A percentile compares a stretch with the other conserved stretches of the same genome.
Conservation (phyloP, 2,888 invertebrate genomes). For the Pandemis corylana region DNA sequence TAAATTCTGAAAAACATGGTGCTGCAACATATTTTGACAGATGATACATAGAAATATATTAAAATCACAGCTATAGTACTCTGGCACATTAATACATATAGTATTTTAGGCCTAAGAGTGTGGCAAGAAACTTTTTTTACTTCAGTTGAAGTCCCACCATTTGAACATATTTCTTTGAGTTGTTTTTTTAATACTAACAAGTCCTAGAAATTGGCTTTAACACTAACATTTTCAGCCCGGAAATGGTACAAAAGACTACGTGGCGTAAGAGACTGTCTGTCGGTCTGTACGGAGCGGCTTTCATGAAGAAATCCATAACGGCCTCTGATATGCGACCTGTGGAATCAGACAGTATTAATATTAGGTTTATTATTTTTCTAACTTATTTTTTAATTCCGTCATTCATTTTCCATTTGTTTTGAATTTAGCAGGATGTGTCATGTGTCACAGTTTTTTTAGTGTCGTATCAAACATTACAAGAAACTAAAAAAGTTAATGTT, state of each 20-base stretch:
- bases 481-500: no score
- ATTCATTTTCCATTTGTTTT: not conserved
- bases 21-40: no score
- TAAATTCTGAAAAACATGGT: no score
- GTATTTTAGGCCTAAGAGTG: no score
- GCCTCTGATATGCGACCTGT: slow-evolving; percentile 52
- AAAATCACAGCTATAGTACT: no score
- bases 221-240: slow-evolving; percentile 43
- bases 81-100: no score
- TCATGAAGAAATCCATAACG: slow-evolving; percentile 53
- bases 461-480: not conserved
- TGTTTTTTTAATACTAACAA: not conserved
- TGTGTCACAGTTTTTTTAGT: not conserved
- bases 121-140: no score
- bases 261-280: slow-evolving; percentile 64
- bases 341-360: slow-evolving; percentile 57
- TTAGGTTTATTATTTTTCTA: slow-evolving; percentile 54
- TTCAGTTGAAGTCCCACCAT: no score
- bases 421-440: not conserved
- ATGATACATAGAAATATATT: no score
- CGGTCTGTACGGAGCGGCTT: slow-evolving; percentile 32
- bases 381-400: slow-evolving; percentile 25
- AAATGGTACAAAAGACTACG: slow-evolving; percentile 35
- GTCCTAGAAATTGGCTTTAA: not conserved
- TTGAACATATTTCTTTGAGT: no score